A percentile compares a stretch with the other conserved stretches of the same genome.
These are phyloP conservation scores for Diarsia brunnea DNA, from an alignment of 2,888 invertebrate genomes.

Conservation along the genomic window DNA sequence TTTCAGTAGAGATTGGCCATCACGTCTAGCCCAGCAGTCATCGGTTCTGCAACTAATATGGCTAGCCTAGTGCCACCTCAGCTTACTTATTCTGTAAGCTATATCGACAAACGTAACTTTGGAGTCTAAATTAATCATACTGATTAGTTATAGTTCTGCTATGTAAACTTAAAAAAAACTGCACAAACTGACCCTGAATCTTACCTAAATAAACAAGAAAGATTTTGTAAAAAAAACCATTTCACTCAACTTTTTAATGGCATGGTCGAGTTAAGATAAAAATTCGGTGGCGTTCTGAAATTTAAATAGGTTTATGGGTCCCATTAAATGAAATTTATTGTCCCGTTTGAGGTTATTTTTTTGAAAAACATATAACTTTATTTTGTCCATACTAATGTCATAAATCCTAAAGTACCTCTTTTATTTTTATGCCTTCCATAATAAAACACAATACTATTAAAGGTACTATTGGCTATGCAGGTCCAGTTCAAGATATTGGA, in stretches of 20 bases:
- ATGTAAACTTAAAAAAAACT: too few species aligned
- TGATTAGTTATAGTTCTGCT: too few species aligned
- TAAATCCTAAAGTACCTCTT: not conserved
- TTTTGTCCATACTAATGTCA: not conserved
- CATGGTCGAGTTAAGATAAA: constrained; percentile 56
- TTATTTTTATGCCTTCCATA: not conserved
- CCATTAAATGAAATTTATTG: constrained; percentile 58
- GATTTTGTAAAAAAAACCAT: constrained; percentile 21
- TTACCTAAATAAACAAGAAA: not conserved
- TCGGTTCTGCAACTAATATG: too few species aligned
- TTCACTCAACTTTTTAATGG: constrained; percentile 52
- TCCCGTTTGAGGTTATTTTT: constrained; percentile 18
- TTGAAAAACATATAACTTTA: constrained; percentile 21
- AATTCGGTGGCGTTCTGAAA: constrained; percentile 46
- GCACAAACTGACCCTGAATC: constrained; percentile 11
- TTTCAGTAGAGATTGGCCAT: too few species aligned
- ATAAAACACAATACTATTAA: too few species aligned
- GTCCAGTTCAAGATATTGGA: too few species aligned
- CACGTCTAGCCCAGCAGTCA: too few species aligned
- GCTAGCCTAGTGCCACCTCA: too few species aligned
- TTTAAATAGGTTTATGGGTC: constrained; percentile 56
- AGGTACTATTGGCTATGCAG: too few species aligned
- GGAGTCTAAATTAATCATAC: too few species aligned
- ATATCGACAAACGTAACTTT: too few species aligned
- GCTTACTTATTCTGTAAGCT: too few species aligned